Evolutionary conservation across 2,888 invertebrate genomes (phyloP).

Genomic region (Rhodophaea formosa): DNA sequence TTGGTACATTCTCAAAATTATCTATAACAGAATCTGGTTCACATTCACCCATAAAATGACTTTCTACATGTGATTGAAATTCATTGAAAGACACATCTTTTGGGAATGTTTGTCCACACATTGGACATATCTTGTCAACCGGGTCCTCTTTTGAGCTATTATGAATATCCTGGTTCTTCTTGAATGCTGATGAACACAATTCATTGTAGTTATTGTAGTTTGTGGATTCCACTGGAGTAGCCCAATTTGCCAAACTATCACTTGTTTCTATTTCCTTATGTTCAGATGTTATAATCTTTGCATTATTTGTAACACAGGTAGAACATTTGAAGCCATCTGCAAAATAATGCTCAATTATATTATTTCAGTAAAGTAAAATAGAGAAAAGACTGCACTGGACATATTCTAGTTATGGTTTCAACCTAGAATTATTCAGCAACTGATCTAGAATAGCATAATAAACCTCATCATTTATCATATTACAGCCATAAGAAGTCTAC

Average conservation of each 20-base stretch:
- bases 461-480: no score
- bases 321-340: conserved; percentile 72
- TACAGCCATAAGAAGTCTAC: no score
- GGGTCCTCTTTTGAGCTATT: conserved; percentile 41
- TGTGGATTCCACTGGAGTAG: conserved; percentile 69
- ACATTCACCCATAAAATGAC: conserved; percentile 85
- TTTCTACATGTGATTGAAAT: conserved; percentile 89
- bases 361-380: no score
- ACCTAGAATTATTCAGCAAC: no score
- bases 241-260: conserved; percentile 72
- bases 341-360: conserved; percentile 30
- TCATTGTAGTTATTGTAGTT: conserved; percentile 62
- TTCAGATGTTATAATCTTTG: conserved; percentile 55
- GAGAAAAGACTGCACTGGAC: no score
- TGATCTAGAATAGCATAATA: no score
- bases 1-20: conserved; percentile 75
- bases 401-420: no score
- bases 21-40: conserved; percentile 77
- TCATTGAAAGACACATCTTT: conserved; percentile 81
- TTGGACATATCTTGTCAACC: conserved; percentile 85
- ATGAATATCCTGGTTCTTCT: conserved; percentile 44
- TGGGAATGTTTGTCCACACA: conserved; percentile 85
- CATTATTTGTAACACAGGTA: conserved; percentile 55
- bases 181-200: conserved; percentile 53
- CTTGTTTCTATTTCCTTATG: conserved; percentile 76